Percentiles rank a stretch among this genome's conserved stretches.
Conservation (phyloP, 2,888 invertebrate species). For the Tetragonisca angustula region DNA sequence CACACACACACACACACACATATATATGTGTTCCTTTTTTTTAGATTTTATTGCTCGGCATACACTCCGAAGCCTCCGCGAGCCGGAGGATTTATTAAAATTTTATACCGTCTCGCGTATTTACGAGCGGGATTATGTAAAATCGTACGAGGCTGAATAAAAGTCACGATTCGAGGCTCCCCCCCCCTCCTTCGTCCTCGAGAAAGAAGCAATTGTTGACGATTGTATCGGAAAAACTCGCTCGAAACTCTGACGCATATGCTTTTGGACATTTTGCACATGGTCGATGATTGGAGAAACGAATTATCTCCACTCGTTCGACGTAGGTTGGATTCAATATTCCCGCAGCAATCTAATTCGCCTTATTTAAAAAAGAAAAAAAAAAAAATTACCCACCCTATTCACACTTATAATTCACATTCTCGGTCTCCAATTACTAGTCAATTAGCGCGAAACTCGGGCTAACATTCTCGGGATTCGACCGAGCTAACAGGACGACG, state of each 20-base stretch:
- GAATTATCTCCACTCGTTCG: no score
- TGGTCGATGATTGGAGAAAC: no score
- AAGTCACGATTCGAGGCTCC: not conserved
- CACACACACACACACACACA: constrained; percentile 69
- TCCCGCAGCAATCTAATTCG: not conserved
- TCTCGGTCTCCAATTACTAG: not conserved
- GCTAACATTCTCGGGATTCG: constrained; percentile 5
- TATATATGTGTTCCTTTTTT: constrained; percentile 26
- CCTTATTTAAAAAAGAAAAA: not conserved
- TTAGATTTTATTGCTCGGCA: constrained; percentile 73
- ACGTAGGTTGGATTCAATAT: no score
- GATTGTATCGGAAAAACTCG: not conserved
- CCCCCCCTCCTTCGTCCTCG: not conserved
- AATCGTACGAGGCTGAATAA: not conserved
- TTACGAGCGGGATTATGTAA: constrained; percentile 31
- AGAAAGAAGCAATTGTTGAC: not conserved
- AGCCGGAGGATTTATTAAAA: constrained; percentile 51
- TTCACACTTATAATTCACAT: no score
- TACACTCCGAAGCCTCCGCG: constrained; percentile 17
- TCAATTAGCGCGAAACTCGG: not conserved
- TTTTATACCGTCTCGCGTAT: constrained; percentile 22
- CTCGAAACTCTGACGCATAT: not conserved
- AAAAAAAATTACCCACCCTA: no score
- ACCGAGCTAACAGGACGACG: not conserved
- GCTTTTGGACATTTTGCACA: no score